These are phyloP conservation scores for Dicroscelio sp. DNA, from an alignment of 2,888 invertebrate genomes.

Conservation along the genomic window DNA sequence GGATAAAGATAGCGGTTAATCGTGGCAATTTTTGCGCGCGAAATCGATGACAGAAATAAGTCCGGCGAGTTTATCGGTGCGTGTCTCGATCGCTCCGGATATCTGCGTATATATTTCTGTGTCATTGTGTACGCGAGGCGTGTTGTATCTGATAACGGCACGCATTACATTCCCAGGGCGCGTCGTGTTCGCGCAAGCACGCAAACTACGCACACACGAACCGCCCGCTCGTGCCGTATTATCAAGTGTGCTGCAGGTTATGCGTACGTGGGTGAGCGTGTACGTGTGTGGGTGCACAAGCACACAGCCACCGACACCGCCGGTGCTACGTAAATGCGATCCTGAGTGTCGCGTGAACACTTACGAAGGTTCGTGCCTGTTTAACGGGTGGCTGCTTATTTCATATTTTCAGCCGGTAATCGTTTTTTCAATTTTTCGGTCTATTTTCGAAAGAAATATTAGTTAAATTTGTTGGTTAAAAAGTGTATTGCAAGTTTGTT, in stretches of 20 bases:
- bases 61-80: slow-evolving; percentile 61
- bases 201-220: slow-evolving; percentile 72
- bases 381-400: slow-evolving; percentile 72
- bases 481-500: too few species aligned
- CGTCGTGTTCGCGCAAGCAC: slow-evolving; percentile 80
- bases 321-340: slow-evolving; percentile 63
- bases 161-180: slow-evolving; percentile 84
- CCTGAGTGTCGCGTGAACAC: slow-evolving; percentile 76
- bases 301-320: slow-evolving; percentile 47
- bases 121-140: slow-evolving; percentile 73
- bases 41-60: slow-evolving; percentile 62
- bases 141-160: slow-evolving; percentile 85
- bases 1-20: slow-evolving; percentile 61
- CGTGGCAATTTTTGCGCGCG: slow-evolving; percentile 55
- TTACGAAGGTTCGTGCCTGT: slow-evolving; percentile 71
- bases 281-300: slow-evolving; percentile 17
- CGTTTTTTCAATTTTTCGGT: too few species aligned
- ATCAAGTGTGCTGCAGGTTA: slow-evolving; percentile 48
- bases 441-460: not conserved
- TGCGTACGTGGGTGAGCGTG: slow-evolving; percentile 5
- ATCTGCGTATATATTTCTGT: slow-evolving; percentile 56
- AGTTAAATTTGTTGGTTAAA: not conserved
- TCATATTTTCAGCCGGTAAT: slow-evolving; percentile 65
- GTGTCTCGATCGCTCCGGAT: slow-evolving; percentile 64
- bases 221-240: slow-evolving; percentile 60